Base-by-base conservation (phyloP, 2,888 invertebrate species). In the Ptilodon capucinus region DNA sequence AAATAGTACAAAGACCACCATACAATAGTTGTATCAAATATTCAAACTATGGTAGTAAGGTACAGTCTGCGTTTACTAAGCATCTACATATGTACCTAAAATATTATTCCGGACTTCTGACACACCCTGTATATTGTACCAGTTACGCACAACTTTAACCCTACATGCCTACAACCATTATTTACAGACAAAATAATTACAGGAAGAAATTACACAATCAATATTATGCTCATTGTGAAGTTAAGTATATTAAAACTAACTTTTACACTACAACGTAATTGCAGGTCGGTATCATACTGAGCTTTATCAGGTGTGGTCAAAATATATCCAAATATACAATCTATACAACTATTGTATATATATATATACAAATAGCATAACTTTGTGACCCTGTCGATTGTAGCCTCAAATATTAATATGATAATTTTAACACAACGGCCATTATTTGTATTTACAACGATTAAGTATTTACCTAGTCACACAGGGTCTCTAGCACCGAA, bases 241-340 rank as follows among this genome's bases (percentile, higher is more conserved):
- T 52, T 51, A 50, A 38, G 49, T 42, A 50, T 47, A 54, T 64
- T 67, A 61, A 52, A 48, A 61, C 51, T 41, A 48, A 23, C 17
- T 44, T 46, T 56, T 60, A 54, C 58, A 54, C 62, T 65, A 66
- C 55, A 58, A 58, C 44, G 41, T 52, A 63, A 54, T 42, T 68
- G 73, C 66, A 71, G 64, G 57, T 65, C 62, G 71, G 71, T 71
- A 71, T 60, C 35, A 45, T 78, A 77, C 78, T 91, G 91, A 91
- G 91, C 91, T 81, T 86, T 65, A 86, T 90, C 91, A 91, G 91
- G 91, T 91, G 91, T 90, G 88, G 76, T 81, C 74, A 71, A 74
- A 75, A 79, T 86, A 87, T 85, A 84, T 86, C 86, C 83, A 82
- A 83, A 73, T 54, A 71, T 74, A 63, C 64, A 64, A 79, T 73